Conservation (phyloP, 2,113 vertebrate genomes). For the Menidia beryllina region DNA sequence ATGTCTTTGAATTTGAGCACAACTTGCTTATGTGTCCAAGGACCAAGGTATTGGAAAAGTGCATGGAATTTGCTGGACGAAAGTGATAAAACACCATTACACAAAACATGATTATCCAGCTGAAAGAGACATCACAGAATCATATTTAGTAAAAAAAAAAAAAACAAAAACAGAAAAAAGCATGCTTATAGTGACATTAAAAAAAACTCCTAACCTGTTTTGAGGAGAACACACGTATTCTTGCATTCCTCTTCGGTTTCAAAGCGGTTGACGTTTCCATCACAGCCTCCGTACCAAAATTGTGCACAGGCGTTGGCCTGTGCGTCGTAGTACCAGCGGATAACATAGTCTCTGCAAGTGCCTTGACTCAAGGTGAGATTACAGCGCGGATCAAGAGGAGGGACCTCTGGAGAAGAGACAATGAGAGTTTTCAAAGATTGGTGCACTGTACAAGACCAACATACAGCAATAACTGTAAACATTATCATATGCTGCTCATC, state of each 20-base stretch:
- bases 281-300: slow-evolving; percentile 90
- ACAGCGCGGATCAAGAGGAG: slow-evolving; percentile 66
- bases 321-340: slow-evolving; percentile 88
- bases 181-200: not conserved
- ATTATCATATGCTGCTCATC: not conserved
- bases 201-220: slow-evolving; percentile 64
- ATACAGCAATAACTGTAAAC: not conserved
- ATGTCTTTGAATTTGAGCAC: not conserved
- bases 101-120: slow-evolving; percentile 57
- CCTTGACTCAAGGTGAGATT: slow-evolving; percentile 83
- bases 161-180: too few relatives aligned
- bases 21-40: not conserved
- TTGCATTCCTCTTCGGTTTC: slow-evolving; percentile 85
- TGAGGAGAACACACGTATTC: slow-evolving; percentile 79
- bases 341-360: slow-evolving; percentile 82
- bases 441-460: not conserved
- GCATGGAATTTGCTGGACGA: slow-evolving; percentile 27
- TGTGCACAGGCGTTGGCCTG: slow-evolving; percentile 89
- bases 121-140: slow-evolving; percentile 32
- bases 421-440: not conserved
- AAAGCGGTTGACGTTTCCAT: slow-evolving; percentile 87
- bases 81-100: slow-evolving; percentile 27
- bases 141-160: too few relatives aligned
- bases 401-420: slow-evolving; percentile 67
- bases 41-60: slow-evolving; percentile 29